phyloP scores from a whole-genome alignment of 2,113 vertebrate genomes.

The Anoura caudifer region DNA sequence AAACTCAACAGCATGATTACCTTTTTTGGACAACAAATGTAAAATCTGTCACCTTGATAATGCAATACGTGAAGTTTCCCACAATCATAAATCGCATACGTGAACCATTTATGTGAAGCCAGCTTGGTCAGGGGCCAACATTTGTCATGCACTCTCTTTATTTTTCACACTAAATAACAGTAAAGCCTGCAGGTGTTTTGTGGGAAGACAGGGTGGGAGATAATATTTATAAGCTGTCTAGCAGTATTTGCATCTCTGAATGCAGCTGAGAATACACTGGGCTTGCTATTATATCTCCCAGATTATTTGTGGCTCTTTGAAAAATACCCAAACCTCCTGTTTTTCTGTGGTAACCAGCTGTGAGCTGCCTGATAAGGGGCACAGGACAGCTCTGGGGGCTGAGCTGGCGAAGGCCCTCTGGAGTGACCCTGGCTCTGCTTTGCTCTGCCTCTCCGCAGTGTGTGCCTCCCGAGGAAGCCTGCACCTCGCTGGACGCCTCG shows the following conservation, averaged over 20 bases:
- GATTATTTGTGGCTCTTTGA: constrained; percentile 39
- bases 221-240: neutral
- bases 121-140: neutral
- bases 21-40: constrained; percentile 35
- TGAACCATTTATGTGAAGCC: neutral
- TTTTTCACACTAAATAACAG: constrained; percentile 41
- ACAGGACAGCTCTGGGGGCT: neutral
- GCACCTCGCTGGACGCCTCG: constrained; percentile 81
- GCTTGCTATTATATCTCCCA: neutral
- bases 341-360: neutral
- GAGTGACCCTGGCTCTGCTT: neutral
- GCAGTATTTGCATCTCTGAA: neutral
- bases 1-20: neutral
- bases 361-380: constrained; percentile 28
- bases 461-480: constrained; percentile 85
- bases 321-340: neutral
- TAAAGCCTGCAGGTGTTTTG: constrained; percentile 23
- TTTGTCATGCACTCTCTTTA: neutral
- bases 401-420: neutral
- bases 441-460: constrained; percentile 82
- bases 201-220: neutral
- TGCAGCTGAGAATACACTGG: constrained; percentile 22
- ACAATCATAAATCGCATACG: constrained; percentile 12
- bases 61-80: neutral
- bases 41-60: constrained; percentile 19